Evolutionary conservation across 1,140 invertebrate species (phyloP).

Genomic region (Lamellibrachia luymesi): DNA sequence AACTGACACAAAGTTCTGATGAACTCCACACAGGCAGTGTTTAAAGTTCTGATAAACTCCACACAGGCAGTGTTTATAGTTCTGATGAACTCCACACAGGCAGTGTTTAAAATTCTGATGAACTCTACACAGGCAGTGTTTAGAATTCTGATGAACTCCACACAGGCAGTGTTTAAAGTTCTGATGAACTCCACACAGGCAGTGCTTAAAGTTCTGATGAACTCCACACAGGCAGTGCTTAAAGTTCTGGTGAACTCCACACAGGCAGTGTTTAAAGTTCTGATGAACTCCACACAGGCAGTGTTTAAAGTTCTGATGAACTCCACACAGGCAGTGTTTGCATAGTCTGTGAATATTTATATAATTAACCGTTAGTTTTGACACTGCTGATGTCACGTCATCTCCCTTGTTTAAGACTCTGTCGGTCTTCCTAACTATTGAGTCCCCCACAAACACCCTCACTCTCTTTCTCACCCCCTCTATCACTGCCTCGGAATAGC

Average conservation of each 20-base stretch:
- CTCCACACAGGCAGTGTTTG: too few relatives aligned
- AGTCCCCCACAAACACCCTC: too few relatives aligned
- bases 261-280: neutral
- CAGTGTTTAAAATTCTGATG: neutral
- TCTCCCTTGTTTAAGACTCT: too few relatives aligned
- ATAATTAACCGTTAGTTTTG: neutral
- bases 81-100: neutral
- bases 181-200: too few relatives aligned
- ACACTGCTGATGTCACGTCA: neutral
- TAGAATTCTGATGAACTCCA: neutral
- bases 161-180: neutral
- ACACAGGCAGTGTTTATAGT: neutral
- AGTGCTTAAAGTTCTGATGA: neutral
- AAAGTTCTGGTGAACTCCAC: neutral
- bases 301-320: neutral
- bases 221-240: neutral
- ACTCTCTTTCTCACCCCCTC: too few relatives aligned
- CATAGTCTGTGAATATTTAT: neutral
- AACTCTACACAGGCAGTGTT: neutral
- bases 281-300: neutral
- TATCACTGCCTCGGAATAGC: too few relatives aligned
- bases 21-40: neutral
- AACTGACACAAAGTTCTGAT: neutral
- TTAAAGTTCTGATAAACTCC: neutral
- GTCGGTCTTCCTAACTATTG: too few relatives aligned